A percentile compares a stretch with the other conserved stretches of the same genome.
phyloP scores from a whole-genome alignment of 2,888 invertebrate species.

The Volucella bombylans region DNA sequence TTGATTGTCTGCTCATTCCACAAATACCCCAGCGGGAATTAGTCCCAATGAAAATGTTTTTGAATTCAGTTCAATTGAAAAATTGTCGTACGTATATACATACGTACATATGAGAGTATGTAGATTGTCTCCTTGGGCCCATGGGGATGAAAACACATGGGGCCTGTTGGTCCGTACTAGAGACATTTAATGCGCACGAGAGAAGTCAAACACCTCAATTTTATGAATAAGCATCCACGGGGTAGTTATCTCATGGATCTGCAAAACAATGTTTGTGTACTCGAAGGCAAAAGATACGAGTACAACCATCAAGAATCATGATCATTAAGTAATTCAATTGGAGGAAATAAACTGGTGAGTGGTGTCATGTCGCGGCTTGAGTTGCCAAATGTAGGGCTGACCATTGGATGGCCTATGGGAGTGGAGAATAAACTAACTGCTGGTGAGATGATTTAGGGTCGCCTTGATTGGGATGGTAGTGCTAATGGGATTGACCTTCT shows the following conservation, averaged over 20 bases:
- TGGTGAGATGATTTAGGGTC: slow-evolving; percentile 40
- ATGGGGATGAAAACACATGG: slow-evolving; percentile 18
- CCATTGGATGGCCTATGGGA: slow-evolving; percentile 4
- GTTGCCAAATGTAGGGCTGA: slow-evolving; percentile 27
- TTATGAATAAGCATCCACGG: slow-evolving; percentile 31
- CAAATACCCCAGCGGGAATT: slow-evolving; percentile 35
- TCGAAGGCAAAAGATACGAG: slow-evolving; percentile 26
- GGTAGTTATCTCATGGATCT: slow-evolving; percentile 26
- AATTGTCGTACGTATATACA: slow-evolving; percentile 42
- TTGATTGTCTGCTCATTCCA: slow-evolving; percentile 27
- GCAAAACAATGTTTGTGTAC: slow-evolving; percentile 33
- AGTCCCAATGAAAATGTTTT: slow-evolving; percentile 64
- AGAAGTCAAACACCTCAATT: slow-evolving; percentile 69
- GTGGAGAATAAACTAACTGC: slow-evolving; percentile 28
- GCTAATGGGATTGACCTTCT: slow-evolving; percentile 42
- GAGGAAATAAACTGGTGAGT: slow-evolving; percentile 60
- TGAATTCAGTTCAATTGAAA: slow-evolving; percentile 70
- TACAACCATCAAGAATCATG: slow-evolving; percentile 19
- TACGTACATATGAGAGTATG: too few species aligned
- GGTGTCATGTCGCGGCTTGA: slow-evolving; percentile 50
- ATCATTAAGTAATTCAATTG: slow-evolving; percentile 70
- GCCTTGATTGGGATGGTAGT: slow-evolving; percentile 23
- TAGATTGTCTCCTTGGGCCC: slow-evolving; percentile 50
- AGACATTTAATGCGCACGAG: slow-evolving; percentile 13
- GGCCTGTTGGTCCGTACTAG: neutral